phyloP scores from a whole-genome alignment of 2,888 invertebrate species.

The Scotopteryx bipunctaria region DNA sequence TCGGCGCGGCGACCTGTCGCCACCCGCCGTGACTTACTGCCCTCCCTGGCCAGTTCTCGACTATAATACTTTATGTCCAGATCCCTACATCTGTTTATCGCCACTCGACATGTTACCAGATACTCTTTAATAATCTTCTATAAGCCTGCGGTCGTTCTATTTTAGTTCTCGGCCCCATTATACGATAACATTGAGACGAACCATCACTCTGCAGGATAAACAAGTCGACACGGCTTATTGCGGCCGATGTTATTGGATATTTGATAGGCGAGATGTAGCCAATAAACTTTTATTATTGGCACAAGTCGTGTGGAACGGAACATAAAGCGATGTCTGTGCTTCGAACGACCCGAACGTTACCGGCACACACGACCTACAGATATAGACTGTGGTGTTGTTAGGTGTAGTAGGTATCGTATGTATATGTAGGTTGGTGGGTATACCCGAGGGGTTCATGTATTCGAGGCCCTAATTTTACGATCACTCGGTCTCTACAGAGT shows the following conservation, averaged over 20 bases:
- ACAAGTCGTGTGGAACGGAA: conserved; percentile 59
- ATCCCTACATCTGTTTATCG: conserved; percentile 57
- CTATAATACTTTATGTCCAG: conserved; percentile 55
- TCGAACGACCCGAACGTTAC: conserved; percentile 34
- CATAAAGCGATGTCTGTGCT: conserved; percentile 47
- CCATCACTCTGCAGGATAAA: conserved; percentile 56
- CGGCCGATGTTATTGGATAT: conserved; percentile 66
- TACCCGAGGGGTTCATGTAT: conserved; percentile 43
- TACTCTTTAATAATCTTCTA: conserved; percentile 49
- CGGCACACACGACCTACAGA: conserved; percentile 33
- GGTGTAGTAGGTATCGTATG: conserved; percentile 27
- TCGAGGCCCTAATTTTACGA: conserved; percentile 74
- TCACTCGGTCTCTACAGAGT: conserved; percentile 64
- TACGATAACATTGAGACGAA: conserved; percentile 56
- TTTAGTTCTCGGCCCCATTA: conserved; percentile 48
- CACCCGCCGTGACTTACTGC: conserved; percentile 78
- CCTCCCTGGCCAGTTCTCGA: conserved; percentile 39
- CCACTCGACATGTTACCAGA: conserved; percentile 42
- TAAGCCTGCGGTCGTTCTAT: conserved; percentile 44
- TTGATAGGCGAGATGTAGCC: conserved; percentile 69
- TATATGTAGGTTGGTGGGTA: conserved; percentile 22
- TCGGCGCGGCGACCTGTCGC: conserved; percentile 73
- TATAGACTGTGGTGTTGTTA: conserved; percentile 32
- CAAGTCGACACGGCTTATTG: conserved; percentile 61
- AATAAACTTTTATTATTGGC: conserved; percentile 73